Evolutionary conservation across 2,888 invertebrate species (phyloP).

Genomic region (Dryomyza anilis): DNA sequence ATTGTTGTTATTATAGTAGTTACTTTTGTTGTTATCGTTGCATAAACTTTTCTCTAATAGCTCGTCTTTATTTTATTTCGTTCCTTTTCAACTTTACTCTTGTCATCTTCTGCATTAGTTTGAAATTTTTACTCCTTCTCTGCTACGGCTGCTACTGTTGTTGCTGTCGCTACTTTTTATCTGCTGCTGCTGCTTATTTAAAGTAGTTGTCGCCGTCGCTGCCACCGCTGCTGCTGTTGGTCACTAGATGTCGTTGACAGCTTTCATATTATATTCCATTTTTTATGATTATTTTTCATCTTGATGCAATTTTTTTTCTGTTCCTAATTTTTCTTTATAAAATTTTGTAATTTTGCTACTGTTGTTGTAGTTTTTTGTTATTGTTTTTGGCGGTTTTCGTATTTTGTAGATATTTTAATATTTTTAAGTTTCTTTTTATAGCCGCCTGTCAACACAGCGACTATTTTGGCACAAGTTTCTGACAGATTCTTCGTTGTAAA

Average conservation of each 20-base stretch:
- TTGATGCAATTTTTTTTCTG: no score
- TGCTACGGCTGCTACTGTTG: not conserved
- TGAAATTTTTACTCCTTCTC: not conserved
- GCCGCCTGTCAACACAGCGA: conserved; percentile 39
- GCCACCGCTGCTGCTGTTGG: no score
- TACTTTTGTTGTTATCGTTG: not conserved
- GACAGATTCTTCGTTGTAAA: conserved; percentile 38
- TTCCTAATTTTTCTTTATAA: not conserved
- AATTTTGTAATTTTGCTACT: not conserved
- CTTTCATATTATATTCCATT: conserved; percentile 9
- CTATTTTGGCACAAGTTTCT: conserved; percentile 40
- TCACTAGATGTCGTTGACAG: conserved; percentile 21
- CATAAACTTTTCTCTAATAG: conserved; percentile 16
- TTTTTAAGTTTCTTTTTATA: conserved; percentile 26
- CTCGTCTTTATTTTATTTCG: not conserved
- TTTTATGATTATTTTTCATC: conserved; percentile 11
- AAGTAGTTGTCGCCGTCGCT: conserved; percentile 17
- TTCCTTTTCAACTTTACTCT: not conserved
- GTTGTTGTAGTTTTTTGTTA: not conserved
- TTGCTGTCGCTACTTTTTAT: not conserved
- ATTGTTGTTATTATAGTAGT: not conserved
- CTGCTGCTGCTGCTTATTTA: not conserved
- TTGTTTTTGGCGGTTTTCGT: not conserved
- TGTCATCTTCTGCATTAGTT: conserved; percentile 16
- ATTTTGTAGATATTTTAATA: not conserved